phyloP scores from a whole-genome alignment of 2,888 invertebrate genomes.

The Melinaea marsaeus region DNA sequence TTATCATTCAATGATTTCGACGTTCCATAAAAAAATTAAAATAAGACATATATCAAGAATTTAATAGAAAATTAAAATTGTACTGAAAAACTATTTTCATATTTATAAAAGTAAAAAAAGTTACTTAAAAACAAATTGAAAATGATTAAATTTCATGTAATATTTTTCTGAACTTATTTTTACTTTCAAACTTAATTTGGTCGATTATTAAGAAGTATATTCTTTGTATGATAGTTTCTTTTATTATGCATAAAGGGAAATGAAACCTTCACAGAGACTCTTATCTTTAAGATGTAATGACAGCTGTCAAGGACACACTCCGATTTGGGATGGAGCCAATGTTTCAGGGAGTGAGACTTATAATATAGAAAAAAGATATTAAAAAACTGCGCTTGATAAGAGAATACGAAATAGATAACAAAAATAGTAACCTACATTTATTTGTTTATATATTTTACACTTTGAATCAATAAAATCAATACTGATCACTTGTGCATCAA shows the following conservation, averaged over 20 bases:
- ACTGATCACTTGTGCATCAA: no score
- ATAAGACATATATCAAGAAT: neutral
- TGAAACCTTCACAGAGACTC: conserved; percentile 17
- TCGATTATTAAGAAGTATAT: no score
- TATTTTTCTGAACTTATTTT: neutral
- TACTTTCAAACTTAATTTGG: no score
- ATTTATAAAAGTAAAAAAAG: neutral
- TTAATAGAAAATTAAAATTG: neutral
- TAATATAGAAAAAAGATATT: neutral
- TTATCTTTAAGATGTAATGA: conserved; percentile 46
- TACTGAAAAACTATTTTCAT: neutral
- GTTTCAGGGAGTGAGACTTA: conserved; percentile 13
- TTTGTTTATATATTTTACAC: no score
- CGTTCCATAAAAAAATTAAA: conserved; percentile 11
- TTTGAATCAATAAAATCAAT: no score
- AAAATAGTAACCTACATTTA: no score
- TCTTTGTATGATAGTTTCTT: neutral
- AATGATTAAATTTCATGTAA: neutral
- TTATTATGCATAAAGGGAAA: neutral
- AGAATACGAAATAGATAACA: no score
- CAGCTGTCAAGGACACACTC: conserved; percentile 48
- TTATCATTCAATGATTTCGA: conserved; percentile 17
- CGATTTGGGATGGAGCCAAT: conserved; percentile 53
- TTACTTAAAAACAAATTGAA: no score
- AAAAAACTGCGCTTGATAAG: neutral